Conservation (phyloP, 2,797 vertebrate species). For the Typhlichthys subterraneus region DNA sequence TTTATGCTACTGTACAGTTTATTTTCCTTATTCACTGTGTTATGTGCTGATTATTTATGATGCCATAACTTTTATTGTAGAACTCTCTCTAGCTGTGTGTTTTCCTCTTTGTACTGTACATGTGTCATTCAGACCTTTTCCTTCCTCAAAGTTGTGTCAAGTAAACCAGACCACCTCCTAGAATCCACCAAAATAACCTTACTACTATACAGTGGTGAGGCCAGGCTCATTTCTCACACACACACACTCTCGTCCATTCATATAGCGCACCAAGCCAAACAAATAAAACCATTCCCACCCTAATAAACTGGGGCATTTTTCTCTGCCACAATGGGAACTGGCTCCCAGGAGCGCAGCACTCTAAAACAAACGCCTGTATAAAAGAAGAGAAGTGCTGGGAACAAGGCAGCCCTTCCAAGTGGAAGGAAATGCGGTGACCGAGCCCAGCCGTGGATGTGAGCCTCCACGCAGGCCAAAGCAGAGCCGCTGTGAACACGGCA, state of each 20-base stretch:
- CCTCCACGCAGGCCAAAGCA: conserved; percentile 34
- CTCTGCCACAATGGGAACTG: conserved; percentile 68
- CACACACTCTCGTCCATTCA: conserved; percentile 64
- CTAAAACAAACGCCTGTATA: conserved; percentile 53
- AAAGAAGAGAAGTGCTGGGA: conserved; percentile 60
- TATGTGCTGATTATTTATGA: conserved; percentile 5
- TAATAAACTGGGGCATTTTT: conserved; percentile 66
- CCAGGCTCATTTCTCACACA: conserved; percentile 52
- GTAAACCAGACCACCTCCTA: conserved; percentile 63
- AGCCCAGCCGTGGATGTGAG: conserved; percentile 46
- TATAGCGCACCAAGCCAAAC: conserved; percentile 68
- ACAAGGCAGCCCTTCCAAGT: conserved; percentile 38
- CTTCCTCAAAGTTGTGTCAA: conserved; percentile 38
- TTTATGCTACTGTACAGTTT: conserved; percentile 39
- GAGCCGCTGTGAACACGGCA: conserved; percentile 57
- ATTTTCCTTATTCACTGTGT: conserved; percentile 45
- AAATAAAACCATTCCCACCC: conserved; percentile 72
- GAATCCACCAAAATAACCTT: conserved; percentile 60
- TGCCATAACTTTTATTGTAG: conserved; percentile 21
- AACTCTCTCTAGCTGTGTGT: conserved; percentile 34
- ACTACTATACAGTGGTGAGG: conserved; percentile 57
- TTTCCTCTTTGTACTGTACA: conserved; percentile 31
- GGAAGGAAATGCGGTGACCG: conserved; percentile 52
- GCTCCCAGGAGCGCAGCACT: conserved; percentile 55
- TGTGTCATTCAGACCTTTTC: conserved; percentile 20